Percentiles rank a stretch among this genome's conserved stretches.
phyloP scores from a whole-genome alignment of 2,888 invertebrate species.

The Drosophila quinaria region DNA sequence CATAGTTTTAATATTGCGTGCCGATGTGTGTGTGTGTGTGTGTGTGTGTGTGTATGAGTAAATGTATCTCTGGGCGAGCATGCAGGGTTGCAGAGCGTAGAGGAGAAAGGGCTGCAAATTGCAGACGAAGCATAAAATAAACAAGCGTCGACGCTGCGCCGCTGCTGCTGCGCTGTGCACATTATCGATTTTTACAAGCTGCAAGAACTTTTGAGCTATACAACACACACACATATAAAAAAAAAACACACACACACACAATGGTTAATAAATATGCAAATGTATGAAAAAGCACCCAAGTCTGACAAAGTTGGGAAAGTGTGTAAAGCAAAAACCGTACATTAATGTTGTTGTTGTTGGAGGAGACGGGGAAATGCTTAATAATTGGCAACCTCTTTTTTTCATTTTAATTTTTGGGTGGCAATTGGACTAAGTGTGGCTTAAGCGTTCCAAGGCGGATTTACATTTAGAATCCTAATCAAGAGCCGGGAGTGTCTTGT shows the following conservation, averaged over 20 bases:
- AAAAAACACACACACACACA: slow-evolving; percentile 25
- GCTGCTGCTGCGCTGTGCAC: slow-evolving; percentile 56
- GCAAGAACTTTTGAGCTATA: slow-evolving; percentile 66
- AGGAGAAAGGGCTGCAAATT: slow-evolving; percentile 69
- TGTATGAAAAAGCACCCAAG: slow-evolving; percentile 38
- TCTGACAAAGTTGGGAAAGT: slow-evolving; percentile 50
- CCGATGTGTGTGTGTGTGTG: slow-evolving; percentile 17
- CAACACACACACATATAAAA: slow-evolving; percentile 28
- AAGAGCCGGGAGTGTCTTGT: slow-evolving; percentile 37
- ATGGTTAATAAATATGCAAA: slow-evolving; percentile 22
- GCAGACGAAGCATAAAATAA: slow-evolving; percentile 82
- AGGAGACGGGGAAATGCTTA: not conserved
- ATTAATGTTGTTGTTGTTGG: slow-evolving; percentile 5
- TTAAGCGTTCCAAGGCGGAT: slow-evolving; percentile 4
- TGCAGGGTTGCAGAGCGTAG: slow-evolving; percentile 9
- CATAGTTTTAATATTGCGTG: slow-evolving; percentile 40
- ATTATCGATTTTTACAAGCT: slow-evolving; percentile 77
- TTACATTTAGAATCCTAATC: not conserved
- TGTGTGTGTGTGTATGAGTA: slow-evolving; percentile 36
- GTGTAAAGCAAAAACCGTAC: slow-evolving; percentile 28
- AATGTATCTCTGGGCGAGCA: slow-evolving; percentile 18
- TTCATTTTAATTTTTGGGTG: not conserved
- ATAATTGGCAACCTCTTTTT: slow-evolving; percentile 23
- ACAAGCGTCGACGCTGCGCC: slow-evolving; percentile 64
- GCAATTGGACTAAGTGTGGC: not conserved